These are phyloP conservation scores for Baccha elongata DNA, from an alignment of 2,888 invertebrate genomes.

Conservation along the genomic window DNA sequence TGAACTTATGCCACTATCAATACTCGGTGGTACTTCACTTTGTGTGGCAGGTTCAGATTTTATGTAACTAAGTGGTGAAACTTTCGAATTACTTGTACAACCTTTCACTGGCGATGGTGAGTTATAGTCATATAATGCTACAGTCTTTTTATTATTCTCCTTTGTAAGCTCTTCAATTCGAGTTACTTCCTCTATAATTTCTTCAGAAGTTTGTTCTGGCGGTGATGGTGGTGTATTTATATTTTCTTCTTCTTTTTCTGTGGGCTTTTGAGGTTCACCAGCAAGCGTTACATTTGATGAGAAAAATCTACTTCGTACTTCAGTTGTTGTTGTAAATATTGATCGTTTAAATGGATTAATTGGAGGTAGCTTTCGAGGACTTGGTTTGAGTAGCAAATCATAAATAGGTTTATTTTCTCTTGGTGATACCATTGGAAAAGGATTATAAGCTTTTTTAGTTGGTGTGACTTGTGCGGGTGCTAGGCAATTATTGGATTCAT, in stretches of 20 bases:
- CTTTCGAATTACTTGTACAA: neutral
- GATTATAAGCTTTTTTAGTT: constrained; percentile 78
- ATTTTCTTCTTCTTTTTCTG: constrained; percentile 69
- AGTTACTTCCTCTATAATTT: constrained; percentile 73
- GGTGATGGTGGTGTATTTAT: constrained; percentile 19
- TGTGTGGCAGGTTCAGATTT: constrained; percentile 10
- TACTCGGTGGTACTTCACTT: constrained; percentile 24
- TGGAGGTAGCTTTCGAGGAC: constrained; percentile 75
- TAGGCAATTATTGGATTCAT: constrained; percentile 49
- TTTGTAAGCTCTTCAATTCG: constrained; percentile 73
- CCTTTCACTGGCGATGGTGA: constrained; percentile 61
- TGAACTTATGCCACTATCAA: constrained; percentile 46
- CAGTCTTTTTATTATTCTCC: constrained; percentile 49
- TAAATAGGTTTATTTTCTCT: constrained; percentile 56
- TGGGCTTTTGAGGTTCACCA: constrained; percentile 14
- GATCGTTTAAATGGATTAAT: constrained; percentile 84
- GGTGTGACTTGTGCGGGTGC: constrained; percentile 76
- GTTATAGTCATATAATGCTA: constrained; percentile 68
- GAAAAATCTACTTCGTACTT: constrained; percentile 86
- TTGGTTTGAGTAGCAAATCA: constrained; percentile 14
- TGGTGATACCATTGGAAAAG: constrained; percentile 78
- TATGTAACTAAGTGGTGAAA: constrained; percentile 4
- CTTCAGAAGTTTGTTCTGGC: constrained; percentile 43
- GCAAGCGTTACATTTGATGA: constrained; percentile 75
- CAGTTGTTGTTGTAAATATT: constrained; percentile 79